Base-by-base conservation (phyloP, 2,888 invertebrate species). In the Rotaria magnacalcarata region DNA sequence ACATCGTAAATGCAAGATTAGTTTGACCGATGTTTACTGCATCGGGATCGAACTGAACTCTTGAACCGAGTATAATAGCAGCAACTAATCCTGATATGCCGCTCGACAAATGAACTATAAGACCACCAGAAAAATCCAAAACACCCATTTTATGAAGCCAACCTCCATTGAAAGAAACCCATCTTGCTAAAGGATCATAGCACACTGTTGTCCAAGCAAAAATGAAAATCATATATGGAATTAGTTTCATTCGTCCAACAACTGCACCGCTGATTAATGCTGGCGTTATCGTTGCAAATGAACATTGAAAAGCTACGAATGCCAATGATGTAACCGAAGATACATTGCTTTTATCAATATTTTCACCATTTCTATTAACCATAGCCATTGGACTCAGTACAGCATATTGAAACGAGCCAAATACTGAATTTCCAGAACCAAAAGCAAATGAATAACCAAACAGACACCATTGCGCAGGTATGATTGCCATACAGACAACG, bases 371-470 rank as follows among this genome's bases (percentile, higher is more conserved):
- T 0, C 6, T 10, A 21, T 5, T 21, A 54, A 21, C 4, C 19
- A 21, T 19, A 21, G 21, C 21, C 6, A 10, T 10, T 54, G 19
- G 19, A 54, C 43, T 7, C 2, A 47, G 8, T 47, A 21, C 0
- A 10, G 47, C 5, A 43, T 47, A 41, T 21, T 24, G n/a, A 47
- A 80, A 80, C n/a, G 80, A 80, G 2, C 80, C 80, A 47, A 80
- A 80, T 24, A 1, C 47, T 6, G 24, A 7, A n/a, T 41, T 47
- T 47, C 43, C 41, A n/a, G 80, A 47, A 43, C 47, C 80, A 47
- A 80, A 80, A 47, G 47, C 47, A 47, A 80, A 80, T 80, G 80
- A 47, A 47, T 41, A 80, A 21, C 74, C 74, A 10, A 74, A 41
- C 10, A 74, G n/a, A 34, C 41, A 43, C 80, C 80, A 80, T 80